phyloP scores from a whole-genome alignment of 1,140 invertebrate species.

The Leucophenga varia region DNA sequence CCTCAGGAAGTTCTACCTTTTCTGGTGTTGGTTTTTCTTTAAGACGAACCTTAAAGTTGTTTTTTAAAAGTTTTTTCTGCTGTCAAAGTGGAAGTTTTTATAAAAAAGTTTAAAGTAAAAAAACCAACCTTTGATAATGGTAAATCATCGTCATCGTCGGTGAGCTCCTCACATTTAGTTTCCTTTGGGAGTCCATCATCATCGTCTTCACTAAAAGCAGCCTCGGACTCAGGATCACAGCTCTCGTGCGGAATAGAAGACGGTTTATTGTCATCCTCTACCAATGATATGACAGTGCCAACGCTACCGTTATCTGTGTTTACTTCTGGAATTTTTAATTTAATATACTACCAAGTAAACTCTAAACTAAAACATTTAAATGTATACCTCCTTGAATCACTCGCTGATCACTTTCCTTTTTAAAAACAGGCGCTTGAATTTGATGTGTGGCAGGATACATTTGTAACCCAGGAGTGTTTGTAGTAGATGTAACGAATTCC shows the following conservation, averaged over 20 bases:
- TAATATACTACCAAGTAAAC: too few relatives aligned
- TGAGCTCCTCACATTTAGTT: conserved; percentile 64
- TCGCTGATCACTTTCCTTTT: conserved; percentile 43
- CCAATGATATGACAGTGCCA: conserved; percentile 6
- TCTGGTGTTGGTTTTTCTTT: conserved; percentile 58
- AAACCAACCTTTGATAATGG: conserved; percentile 68
- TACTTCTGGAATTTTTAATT: too few relatives aligned
- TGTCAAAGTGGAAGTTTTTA: not conserved
- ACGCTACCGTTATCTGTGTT: conserved; percentile 19
- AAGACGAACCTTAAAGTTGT: conserved; percentile 48
- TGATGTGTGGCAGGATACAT: conserved; percentile 20
- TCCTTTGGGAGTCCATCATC: conserved; percentile 62
- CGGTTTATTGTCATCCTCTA: conserved; percentile 39
- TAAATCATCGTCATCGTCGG: conserved; percentile 86
- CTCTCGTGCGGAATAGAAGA: conserved; percentile 17
- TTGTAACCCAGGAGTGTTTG: conserved; percentile 36
- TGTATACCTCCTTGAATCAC: conserved; percentile 24
- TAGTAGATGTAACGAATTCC: conserved; percentile 77
- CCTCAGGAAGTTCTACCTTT: conserved; percentile 45
- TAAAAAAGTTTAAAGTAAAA: not conserved
- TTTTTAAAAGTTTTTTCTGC: too few relatives aligned
- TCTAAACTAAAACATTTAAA: too few relatives aligned
- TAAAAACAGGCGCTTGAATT: conserved; percentile 28
- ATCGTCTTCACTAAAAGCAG: conserved; percentile 80
- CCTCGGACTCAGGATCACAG: conserved; percentile 61